Evolutionary conservation across 2,888 invertebrate species (phyloP).

Genomic region (Tetheella fluctuosa): DNA sequence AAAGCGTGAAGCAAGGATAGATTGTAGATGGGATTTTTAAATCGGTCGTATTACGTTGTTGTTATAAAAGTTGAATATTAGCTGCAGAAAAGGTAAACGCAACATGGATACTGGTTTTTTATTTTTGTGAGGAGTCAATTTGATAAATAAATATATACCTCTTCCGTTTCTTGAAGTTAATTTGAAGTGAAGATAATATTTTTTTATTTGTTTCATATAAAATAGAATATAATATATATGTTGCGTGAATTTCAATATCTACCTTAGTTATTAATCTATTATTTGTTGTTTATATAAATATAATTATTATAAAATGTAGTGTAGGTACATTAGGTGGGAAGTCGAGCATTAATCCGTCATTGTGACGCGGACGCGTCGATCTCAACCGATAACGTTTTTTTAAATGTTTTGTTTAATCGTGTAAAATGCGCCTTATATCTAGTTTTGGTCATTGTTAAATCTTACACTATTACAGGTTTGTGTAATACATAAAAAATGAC

Average conservation of each 20-base stretch:
- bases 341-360: slow-evolving; percentile 36
- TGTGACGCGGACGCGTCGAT: slow-evolving; percentile 43
- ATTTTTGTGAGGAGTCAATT: background rate
- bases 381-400: slow-evolving; percentile 54
- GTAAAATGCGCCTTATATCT: background rate
- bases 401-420: background rate
- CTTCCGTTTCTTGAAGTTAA: too few relatives aligned
- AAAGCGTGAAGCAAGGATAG: background rate
- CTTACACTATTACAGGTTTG: too few relatives aligned
- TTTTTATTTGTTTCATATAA: too few relatives aligned
- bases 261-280: background rate
- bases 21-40: background rate
- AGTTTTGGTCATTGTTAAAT: background rate
- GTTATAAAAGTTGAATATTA: background rate
- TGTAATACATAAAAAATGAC: too few relatives aligned
- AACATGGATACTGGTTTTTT: background rate
- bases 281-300: background rate
- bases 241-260: background rate
- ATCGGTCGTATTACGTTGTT: background rate
- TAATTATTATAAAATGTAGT: background rate
- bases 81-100: background rate
- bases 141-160: too few relatives aligned
- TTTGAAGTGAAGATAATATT: too few relatives aligned
- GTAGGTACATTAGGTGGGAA: slow-evolving; percentile 29
- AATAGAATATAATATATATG: background rate